Evolutionary conservation across 2,797 vertebrate genomes (phyloP), one percentile per base, ranked within the genome.

Genomic region (Falco novaeseelandiae): DNA sequence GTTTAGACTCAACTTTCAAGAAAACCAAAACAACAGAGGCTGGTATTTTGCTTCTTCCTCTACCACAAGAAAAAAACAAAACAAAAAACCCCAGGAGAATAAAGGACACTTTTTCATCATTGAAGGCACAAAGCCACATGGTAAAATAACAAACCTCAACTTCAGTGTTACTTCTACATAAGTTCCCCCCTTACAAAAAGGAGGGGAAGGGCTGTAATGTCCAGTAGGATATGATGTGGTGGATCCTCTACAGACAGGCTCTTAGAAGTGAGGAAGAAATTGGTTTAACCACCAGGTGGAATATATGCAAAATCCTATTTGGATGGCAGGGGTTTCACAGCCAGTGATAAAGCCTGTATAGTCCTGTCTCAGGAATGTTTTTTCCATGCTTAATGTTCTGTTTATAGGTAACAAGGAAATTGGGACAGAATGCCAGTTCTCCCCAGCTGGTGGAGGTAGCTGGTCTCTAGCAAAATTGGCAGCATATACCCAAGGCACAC

Each of bases 101-200:
- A 72, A 3, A 67, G 36, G 25, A 62, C 10, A 59, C 11, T 30
- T 78, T 59, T 57, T 34, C 20, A 59, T 27, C 13, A 71, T 46
- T 91, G 74, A 34, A 29, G 48, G 52, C 21, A 88, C 17, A 81
- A 83, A 73, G 67, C 9, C 69, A 65, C 14, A 48, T 4, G 20
- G 18, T n/a, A 93, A 62, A 8, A 27, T 11, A 82, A 61, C 18
- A 65, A 82, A n/a, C 6, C 4, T 25, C n/a, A 84, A 34, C 10
- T 38, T 57, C 18, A 46, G 12, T 18, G 18, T 63, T 79, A 58
- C 46, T 93, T 84, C 46, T 54, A 48, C 1, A 55, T 20, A n/a
- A 18, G 5, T 2, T 4, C 1, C 8, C 3, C 7, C 26, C 20
- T 46, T 42, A 46, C 2, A 18, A 9, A 15, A 34, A 62, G 29